A percentile compares a stretch with the other conserved stretches of the same genome.
These are phyloP conservation scores for Dermolepida albohirtum DNA, from an alignment of 2,888 invertebrate species.

Conservation along the genomic window DNA sequence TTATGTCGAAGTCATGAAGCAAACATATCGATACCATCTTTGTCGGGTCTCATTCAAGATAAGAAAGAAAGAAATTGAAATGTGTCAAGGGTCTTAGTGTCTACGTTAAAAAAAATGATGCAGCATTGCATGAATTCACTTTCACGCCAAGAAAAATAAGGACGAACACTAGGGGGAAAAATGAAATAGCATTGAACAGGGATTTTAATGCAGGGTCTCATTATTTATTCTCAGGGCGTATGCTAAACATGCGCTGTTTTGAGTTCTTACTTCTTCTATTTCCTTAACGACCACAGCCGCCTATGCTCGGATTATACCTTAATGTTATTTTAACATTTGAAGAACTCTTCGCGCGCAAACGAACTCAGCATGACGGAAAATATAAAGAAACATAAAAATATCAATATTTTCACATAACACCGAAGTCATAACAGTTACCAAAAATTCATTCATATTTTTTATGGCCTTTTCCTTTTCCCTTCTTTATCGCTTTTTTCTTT, in stretches of 20 bases:
- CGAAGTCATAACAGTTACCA: conserved; percentile 30
- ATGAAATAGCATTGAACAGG: conserved; percentile 30
- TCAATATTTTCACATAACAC: conserved; percentile 31
- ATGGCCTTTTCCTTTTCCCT: conserved; percentile 19
- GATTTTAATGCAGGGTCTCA: conserved; percentile 43
- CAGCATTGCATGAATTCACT: conserved; percentile 17
- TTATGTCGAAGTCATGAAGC: too few species aligned
- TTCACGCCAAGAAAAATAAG: conserved; percentile 14
- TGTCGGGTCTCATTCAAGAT: too few species aligned
- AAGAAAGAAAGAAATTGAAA: too few species aligned
- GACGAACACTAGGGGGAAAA: conserved; percentile 1
- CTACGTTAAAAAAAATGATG: conserved; percentile 3
- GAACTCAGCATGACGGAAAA: conserved; percentile 25
- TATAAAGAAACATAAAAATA: conserved; percentile 30
- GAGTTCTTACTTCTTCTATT: conserved; percentile 44
- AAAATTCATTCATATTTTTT: conserved; percentile 31
- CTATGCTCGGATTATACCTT: conserved; percentile 38
- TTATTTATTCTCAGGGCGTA: conserved; percentile 44
- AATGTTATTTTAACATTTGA: conserved; percentile 41
- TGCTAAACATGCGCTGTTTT: conserved; percentile 44
- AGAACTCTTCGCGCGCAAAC: conserved; percentile 24
- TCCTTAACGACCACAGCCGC: conserved; percentile 38
- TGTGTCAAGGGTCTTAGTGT: too few species aligned
- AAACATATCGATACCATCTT: too few species aligned
- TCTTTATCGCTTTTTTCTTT: not conserved